Conservation (phyloP, 30 jellyfish, hydroid and myxozoan genomes). For the Cassiopea xamachana region DNA sequence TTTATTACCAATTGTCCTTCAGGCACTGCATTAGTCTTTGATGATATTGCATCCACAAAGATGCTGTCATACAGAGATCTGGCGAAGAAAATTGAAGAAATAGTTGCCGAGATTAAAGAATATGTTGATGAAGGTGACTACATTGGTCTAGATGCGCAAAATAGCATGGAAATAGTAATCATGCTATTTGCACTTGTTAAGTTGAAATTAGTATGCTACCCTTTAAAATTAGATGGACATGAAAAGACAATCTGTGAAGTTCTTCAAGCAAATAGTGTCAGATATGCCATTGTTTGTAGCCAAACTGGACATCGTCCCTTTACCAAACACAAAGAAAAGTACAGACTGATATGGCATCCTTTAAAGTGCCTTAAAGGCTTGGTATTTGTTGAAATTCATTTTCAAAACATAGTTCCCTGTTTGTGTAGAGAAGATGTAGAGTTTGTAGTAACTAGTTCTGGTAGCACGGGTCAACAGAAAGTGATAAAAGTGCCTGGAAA, state of each 20-base stretch:
- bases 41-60: not conserved
- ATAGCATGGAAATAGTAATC: not conserved
- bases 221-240: not conserved
- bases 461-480: conserved; percentile 89
- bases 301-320: not conserved
- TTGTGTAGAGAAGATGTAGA: conserved; percentile 33
- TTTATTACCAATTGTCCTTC: not conserved
- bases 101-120: conserved; percentile 1
- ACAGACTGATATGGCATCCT: not conserved
- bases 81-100: not conserved
- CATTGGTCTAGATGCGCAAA: conserved; percentile 36
- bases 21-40: conserved; percentile 29
- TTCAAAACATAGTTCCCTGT: too few relatives aligned
- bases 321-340: not conserved
- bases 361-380: not conserved
- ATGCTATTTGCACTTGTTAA: conserved; percentile 30
- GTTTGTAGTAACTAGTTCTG: conserved; percentile 81
- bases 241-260: not conserved
- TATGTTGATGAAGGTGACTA: conserved; percentile 18
- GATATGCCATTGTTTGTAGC: not conserved
- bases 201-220: conserved; percentile 46
- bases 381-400: not conserved
- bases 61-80: conserved; percentile 21
- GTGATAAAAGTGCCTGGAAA: conserved; percentile 75
- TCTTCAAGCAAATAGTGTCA: conserved; percentile 2